Percentiles rank a stretch among this genome's conserved stretches.
Evolutionary conservation across 2,113 vertebrate genomes (phyloP).

Genomic region (Dasyprocta punctata): DNA sequence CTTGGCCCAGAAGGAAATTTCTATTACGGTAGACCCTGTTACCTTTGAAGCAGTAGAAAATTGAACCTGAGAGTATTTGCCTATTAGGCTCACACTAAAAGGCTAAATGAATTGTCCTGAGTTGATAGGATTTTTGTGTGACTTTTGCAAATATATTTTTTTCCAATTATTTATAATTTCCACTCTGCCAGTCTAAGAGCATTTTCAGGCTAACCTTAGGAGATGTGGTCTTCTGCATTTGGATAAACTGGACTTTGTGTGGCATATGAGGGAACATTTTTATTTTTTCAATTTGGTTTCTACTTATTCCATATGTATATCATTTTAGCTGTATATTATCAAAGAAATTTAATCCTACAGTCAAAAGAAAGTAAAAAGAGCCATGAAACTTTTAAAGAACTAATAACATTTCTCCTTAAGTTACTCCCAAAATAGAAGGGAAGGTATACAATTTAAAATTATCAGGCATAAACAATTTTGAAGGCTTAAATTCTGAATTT

Average conservation of each 20-base stretch:
- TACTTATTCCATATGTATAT: conserved; percentile 27
- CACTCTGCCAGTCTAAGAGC: conserved; percentile 4
- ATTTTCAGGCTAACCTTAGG: conserved; percentile 51
- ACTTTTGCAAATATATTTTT: conserved; percentile 36
- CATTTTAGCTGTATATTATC: conserved; percentile 22
- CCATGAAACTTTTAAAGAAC: background rate
- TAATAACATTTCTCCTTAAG: background rate
- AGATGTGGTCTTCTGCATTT: background rate
- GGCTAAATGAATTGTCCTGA: conserved; percentile 47
- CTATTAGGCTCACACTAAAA: conserved; percentile 57
- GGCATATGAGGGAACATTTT: background rate
- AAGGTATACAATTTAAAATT: conserved; percentile 22
- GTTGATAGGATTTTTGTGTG: conserved; percentile 62
- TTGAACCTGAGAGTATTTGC: conserved; percentile 43
- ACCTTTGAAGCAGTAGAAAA: conserved; percentile 34
- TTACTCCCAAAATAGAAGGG: background rate
- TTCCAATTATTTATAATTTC: conserved; percentile 57
- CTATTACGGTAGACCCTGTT: background rate
- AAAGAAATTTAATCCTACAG: conserved; percentile 16
- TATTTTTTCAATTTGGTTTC: conserved; percentile 54
- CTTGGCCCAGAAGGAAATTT: conserved; percentile 38
- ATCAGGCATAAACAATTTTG: conserved; percentile 29
- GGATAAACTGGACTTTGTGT: conserved; percentile 18
- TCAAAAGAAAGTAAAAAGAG: conserved; percentile 22
- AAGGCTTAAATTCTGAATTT: conserved; percentile 47